Evolutionary conservation across 1,140 invertebrate genomes (phyloP), one percentile per base, ranked within the genome.

Genomic region (Asobara japonica): DNA sequence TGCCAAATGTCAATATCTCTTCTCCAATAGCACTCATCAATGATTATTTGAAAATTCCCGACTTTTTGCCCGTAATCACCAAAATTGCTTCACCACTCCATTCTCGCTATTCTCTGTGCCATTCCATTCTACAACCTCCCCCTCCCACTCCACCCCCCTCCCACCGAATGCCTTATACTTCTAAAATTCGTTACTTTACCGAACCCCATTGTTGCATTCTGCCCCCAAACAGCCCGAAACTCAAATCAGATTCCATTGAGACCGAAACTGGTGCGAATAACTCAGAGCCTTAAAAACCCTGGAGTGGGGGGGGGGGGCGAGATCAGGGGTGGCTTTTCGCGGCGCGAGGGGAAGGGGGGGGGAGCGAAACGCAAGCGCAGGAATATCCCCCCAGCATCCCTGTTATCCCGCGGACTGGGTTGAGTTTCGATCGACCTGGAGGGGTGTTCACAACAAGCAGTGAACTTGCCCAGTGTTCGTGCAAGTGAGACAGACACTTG

Each of bases 341-440:
- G n/a, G n/a, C n/a, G n/a, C n/a, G 2, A 3, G 41, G 3, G 41
- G 8, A 45, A 16, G 8, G 51, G 22, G 20, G 30, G 29, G 25
- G 16, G 45, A 30, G 8, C 13, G n/a, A 69, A 56, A 69, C 66
- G 66, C 66, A 69, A 69, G 66, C 66, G 66, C 66, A 69, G 4
- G 27, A 69, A 33, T 36, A 22, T 65, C 30, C 27, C 22, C 64
- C 20, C 36, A 48, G 36, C 41, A 45, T 30, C 38, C 41, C 25
- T 30, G 51, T 38, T 66, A 5, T 22, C n/a, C 31, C 18, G 27
- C 22, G 41, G 64, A 69, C 65, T 51, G 65, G 66, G 20, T 60
- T 69, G 66, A 69, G 66, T 69, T 69, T 69, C 66, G 66, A 69
- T 69, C 66, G 66, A 31, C 38, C 29, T 30, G 45, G 31, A 18